Conservation (phyloP, 2,888 invertebrate species). For the Molorchus minor region DNA sequence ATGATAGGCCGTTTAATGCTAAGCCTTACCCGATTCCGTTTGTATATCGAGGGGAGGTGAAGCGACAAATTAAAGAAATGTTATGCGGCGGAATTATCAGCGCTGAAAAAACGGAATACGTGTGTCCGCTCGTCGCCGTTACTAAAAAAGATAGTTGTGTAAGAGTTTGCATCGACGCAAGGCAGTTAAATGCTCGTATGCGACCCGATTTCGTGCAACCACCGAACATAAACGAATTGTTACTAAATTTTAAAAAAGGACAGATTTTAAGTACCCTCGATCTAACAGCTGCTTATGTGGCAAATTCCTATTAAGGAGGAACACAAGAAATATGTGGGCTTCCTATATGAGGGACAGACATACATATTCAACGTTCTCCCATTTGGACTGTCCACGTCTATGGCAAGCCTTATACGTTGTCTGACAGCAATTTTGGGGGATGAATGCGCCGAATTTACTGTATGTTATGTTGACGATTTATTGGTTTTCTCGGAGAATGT, state of each 20-base stretch:
- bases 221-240: background rate
- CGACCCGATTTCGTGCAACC: background rate
- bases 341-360: background rate
- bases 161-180: background rate
- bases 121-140: background rate
- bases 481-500: background rate
- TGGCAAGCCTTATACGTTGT: conserved; percentile 8
- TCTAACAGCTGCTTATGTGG: conserved; percentile 10
- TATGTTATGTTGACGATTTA: conserved; percentile 10
- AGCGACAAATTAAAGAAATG: background rate
- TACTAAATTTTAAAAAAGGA: conserved; percentile 9
- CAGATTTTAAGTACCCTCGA: conserved; percentile 2
- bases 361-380: conserved; percentile 1
- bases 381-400: conserved; percentile 5
- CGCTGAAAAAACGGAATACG: background rate
- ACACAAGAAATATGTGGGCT: conserved; percentile 6
- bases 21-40: background rate
- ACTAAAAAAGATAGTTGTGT: background rate
- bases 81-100: background rate
- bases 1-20: background rate
- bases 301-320: background rate
- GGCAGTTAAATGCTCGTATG: background rate
- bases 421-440: background rate
- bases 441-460: background rate
- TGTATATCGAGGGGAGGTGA: background rate